These are phyloP conservation scores for Acanthosoma haemorrhoidale DNA, from an alignment of 2,888 invertebrate species.

Conservation along the genomic window DNA sequence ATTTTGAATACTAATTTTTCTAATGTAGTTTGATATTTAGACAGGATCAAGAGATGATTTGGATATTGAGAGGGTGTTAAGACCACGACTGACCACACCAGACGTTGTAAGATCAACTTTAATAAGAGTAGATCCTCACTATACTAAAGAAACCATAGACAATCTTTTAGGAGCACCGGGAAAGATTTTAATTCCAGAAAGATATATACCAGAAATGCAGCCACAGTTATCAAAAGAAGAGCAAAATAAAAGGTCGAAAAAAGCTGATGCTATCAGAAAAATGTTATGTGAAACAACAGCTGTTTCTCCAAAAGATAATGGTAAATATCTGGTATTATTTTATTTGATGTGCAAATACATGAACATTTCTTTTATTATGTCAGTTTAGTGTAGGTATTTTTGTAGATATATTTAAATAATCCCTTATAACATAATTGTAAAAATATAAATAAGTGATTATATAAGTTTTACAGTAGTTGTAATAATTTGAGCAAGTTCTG, in stretches of 20 bases:
- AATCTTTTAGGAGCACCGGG: constrained; percentile 78
- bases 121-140: constrained; percentile 53
- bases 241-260: constrained; percentile 72
- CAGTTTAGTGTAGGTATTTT: no score
- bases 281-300: constrained; percentile 68
- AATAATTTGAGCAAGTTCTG: no score
- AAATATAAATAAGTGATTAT: no score
- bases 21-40: constrained; percentile 41
- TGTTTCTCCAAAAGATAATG: constrained; percentile 36
- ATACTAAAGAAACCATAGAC: constrained; percentile 78
- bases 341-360: no score
- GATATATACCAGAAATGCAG: constrained; percentile 84
- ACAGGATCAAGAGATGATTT: constrained; percentile 65
- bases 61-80: constrained; percentile 78
- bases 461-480: no score
- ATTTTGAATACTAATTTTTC: neutral
- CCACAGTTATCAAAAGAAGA: constrained; percentile 82
- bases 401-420: no score
- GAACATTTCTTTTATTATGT: no score
- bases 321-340: no score
- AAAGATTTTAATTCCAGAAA: constrained; percentile 85
- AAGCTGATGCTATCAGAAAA: constrained; percentile 85
- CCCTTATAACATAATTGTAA: no score
- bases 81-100: constrained; percentile 70
- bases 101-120: constrained; percentile 83